Base-by-base conservation (phyloP, 2,888 invertebrate species). In the Oscheius sp. region DNA sequence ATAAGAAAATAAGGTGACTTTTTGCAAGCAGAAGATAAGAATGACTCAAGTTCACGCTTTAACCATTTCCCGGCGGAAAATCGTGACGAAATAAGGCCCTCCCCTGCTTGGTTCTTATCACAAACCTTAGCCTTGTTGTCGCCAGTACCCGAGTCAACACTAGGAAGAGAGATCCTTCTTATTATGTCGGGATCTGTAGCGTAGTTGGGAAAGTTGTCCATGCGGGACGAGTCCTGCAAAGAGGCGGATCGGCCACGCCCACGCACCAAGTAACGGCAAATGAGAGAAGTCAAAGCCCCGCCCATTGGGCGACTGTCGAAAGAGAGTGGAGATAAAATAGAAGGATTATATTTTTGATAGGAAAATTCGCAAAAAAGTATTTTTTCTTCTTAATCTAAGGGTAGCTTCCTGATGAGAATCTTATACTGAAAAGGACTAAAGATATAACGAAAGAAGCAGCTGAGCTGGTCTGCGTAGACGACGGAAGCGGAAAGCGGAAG, bases 401-500 rank as follows among this genome's bases (percentile, higher is more conserved):
- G 15, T 37, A 50, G n/a, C n/a, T n/a, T 42, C 52, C n/a, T 15
- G 25, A 25, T 52, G 52, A 52, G 17, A 17, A 17, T 42, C 42
- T n/a, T 42, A 15, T 42, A 5, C 48, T 17, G 37, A 34, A 34
- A 10, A 48, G 52, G 29, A 15, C 52, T 27, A 52, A 25, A 52
- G 52, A 29, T n/a, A 27, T 48, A 23, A 42, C 42, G 12, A 20
- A 10, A 17, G 17, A n/a, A 6, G 46, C 48, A 27, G 52, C 25
- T n/a, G n/a, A 20, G n/a, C 55, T 23, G 34, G 55, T 55, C 52
- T 15, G 33, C 10, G 17, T 29, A 10, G 61, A 23, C 45, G 61
- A 61, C 61, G 61, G 61, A 61, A 61, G 45, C 61, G 61, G 61
- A 61, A 61, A 61, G 31, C 61, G 64, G 64, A 64, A 64, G 64